Base-by-base conservation (phyloP, 2,888 invertebrate species). In the Harpalus rubripes region DNA sequence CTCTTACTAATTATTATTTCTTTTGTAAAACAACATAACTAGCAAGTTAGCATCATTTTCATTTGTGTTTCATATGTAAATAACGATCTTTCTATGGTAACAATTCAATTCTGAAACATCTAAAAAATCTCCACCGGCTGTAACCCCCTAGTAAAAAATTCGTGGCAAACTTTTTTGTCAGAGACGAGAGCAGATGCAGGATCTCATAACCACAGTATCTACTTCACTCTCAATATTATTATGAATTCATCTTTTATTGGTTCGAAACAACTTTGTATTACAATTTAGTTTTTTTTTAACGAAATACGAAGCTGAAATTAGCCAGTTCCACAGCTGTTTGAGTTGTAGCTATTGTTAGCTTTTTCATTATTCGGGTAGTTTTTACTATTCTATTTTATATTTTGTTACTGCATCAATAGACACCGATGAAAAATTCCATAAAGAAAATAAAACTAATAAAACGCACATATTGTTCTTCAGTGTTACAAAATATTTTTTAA, bases 131-230 rank as follows among this genome's bases (percentile, higher is more conserved):
- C 7, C 15, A n/a, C 15, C 15, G 39, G 39, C 39, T 32, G 39
- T 32, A 32, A 5, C 2, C n/a, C n/a, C 32, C 39, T 68, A 68
- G 39, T 68, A 39, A 68, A 68, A 68, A 68, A 39, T 59, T 39
- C 1, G 39, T n/a, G 39, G 15, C 6, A 26, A 39, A 68, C 39
- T 68, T 68, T 68, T 59, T 68, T 68, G 68, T 68, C 39, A 26
- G 16, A 68, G 68, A 39, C 15, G 68, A 32, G 68, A 63, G 63
- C 63, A 63, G 10, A 68, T 68, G n/a, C 68, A 68, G n/a, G 68
- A 68, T 68, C 68, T 68, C 68, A 68, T 68, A 68, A 68, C 68
- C 68, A 15, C 68, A 68, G 15, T 41, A 39, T 68, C n/a, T 68
- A 39, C 68, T 68, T 68, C 41, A 41, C 68, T 39, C 41, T 68